A percentile compares a stretch with the other conserved stretches of the same genome.
Conservation (phyloP, 2,113 vertebrate species). For the Hirundichthys speculiger region DNA sequence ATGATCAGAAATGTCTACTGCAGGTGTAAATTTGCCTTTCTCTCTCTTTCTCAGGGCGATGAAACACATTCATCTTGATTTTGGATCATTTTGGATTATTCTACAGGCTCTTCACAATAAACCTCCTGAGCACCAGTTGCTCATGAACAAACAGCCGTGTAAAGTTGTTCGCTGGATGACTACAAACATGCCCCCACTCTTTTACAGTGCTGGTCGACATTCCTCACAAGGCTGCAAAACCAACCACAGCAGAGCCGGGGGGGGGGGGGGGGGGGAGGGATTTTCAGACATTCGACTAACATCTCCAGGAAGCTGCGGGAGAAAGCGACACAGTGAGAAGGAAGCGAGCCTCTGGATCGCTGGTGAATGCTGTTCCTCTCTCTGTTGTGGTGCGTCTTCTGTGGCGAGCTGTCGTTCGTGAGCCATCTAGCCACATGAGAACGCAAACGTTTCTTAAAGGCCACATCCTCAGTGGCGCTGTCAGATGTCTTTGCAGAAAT, state of each 20-base stretch:
- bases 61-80: not conserved
- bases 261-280: constrained; percentile 9
- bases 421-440: constrained; percentile 40
- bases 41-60: not conserved
- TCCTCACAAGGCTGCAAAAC: constrained; percentile 66
- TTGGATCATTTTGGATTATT: constrained; percentile 1
- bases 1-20: too few relatives aligned
- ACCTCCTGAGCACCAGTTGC: constrained; percentile 15
- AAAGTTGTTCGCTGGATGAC: constrained; percentile 14
- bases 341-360: constrained; percentile 34
- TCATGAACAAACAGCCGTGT: constrained; percentile 35
- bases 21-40: too few relatives aligned
- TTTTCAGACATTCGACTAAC: constrained; percentile 27
- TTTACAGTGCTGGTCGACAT: constrained; percentile 59
- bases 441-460: constrained; percentile 16
- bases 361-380: constrained; percentile 9
- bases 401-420: constrained; percentile 27
- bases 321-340: constrained; percentile 45
- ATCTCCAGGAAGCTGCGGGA: constrained; percentile 55
- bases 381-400: constrained; percentile 53
- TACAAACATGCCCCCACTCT: constrained; percentile 34
- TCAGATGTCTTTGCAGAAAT: constrained; percentile 26
- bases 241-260: constrained; percentile 50
- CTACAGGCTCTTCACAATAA: constrained; percentile 10
- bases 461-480: constrained; percentile 37